These are phyloP conservation scores for Drosophila aff. DNA, from an alignment of 1,140 invertebrate genomes.

Conservation along the genomic window DNA sequence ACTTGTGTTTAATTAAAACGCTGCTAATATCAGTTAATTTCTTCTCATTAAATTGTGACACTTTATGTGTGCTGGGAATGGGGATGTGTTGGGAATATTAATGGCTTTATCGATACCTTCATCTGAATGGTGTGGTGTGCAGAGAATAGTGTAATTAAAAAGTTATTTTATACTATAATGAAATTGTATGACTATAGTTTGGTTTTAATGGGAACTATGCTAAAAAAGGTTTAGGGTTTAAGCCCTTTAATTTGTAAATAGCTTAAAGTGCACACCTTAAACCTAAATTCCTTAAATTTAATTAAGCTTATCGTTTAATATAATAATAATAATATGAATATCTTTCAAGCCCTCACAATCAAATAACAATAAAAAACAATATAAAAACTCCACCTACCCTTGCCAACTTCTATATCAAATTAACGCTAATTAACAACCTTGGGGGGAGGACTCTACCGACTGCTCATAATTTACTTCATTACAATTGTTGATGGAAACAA, in stretches of 20 bases:
- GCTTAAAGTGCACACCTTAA: neutral
- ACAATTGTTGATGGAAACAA: conserved; percentile 83
- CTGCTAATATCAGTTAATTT: conserved; percentile 78
- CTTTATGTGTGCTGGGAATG: conserved; percentile 12
- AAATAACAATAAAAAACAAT: conserved; percentile 42
- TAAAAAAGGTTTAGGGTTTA: conserved; percentile 13
- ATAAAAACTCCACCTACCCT: conserved; percentile 25
- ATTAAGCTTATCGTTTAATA: neutral
- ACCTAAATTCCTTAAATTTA: neutral
- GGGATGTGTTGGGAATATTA: conserved; percentile 42
- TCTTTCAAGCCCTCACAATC: conserved; percentile 27
- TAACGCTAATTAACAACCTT: conserved; percentile 77
- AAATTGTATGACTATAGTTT: conserved; percentile 11
- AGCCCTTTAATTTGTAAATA: neutral
- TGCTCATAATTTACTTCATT: conserved; percentile 82
- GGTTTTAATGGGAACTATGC: neutral
- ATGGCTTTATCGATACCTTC: conserved; percentile 46
- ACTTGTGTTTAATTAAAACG: conserved; percentile 75
- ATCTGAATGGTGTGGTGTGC: conserved; percentile 52
- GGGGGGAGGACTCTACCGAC: conserved; percentile 25
- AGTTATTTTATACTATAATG: conserved; percentile 8
- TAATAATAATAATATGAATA: no score
- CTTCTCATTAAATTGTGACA: conserved; percentile 68
- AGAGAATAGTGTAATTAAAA: conserved; percentile 24
- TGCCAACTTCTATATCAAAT: conserved; percentile 61